Percentiles rank a stretch among this genome's conserved stretches.
phyloP scores from a whole-genome alignment of 2,113 vertebrate genomes.

The Suricata suricatta region DNA sequence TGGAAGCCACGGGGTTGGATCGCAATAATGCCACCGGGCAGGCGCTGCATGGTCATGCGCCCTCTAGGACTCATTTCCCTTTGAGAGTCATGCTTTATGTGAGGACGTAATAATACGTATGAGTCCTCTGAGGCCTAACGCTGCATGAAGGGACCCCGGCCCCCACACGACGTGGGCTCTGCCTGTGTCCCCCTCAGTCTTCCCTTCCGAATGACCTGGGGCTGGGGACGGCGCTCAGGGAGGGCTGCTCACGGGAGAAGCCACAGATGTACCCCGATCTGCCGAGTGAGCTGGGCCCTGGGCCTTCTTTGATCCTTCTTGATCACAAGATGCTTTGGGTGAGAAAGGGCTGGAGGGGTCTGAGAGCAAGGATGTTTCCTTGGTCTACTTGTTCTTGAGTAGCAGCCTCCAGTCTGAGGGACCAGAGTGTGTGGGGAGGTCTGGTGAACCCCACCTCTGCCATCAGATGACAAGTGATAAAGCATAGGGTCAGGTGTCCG shows the following conservation, averaged over 20 bases:
- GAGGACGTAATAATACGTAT: accelerated
- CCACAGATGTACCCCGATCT: accelerated
- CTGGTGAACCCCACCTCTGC: accelerated
- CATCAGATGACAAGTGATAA: accelerated
- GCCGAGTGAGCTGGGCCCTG: not conserved
- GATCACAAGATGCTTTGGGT: accelerated
- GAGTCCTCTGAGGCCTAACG: not conserved
- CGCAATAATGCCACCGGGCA: accelerated
- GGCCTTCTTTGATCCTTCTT: not conserved
- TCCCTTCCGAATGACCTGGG: not conserved
- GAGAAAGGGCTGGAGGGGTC: too few species aligned
- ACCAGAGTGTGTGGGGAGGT: accelerated
- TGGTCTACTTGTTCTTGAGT: accelerated
- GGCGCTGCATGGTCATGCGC: accelerated
- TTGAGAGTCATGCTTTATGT: not conserved
- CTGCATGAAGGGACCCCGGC: accelerated
- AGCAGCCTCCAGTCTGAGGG: accelerated
- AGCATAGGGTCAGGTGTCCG: accelerated
- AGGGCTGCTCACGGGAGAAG: not conserved
- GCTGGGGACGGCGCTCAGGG: not conserved
- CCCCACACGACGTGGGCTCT: not conserved
- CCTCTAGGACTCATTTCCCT: not conserved
- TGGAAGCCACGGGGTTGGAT: not conserved
- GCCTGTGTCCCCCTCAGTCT: accelerated
- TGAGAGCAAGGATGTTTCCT: accelerated